Evolutionary conservation across 2,797 vertebrate species (phyloP), one percentile per base, ranked within the genome.

Genomic region (Bradypodion pumilum): DNA sequence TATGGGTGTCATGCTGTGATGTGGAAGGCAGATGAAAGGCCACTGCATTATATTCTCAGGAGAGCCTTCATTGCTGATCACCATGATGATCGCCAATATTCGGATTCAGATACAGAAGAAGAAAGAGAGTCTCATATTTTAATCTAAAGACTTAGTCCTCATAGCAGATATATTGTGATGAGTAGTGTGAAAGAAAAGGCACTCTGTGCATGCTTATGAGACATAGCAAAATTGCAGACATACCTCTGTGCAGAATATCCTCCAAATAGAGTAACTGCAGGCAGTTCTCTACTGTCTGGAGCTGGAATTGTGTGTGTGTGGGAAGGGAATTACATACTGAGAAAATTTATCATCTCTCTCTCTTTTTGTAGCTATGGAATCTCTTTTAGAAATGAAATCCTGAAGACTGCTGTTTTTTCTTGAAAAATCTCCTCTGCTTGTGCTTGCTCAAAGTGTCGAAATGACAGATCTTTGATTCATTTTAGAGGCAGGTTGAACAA

Each of bases 381-480:
- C 32, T 62, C 62, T 78, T 84, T 78, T 15, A 78, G 69, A 75
- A 74, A 74, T 35, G 32, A 59, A 85, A n/a, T 7, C 7, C 52
- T 35, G 69, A 37, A 70, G 29, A 66, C 16, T 35, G 12, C 21
- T 82, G 25, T 32, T 23, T 68, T 68, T 60, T 1, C 13, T 25
- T 15, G n/a, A 40, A 12, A 19, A 37, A 80, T 32, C 69, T 25
- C n/a, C n/a, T n/a, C n/a, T 42, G 52, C 52, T 35, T 80, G 16
- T 69, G 63, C 23, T 52, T 68, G 19, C 37, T n/a, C 25, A 27
- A 68, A 62, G 52, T 27, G 65, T 37, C 56, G 42, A 69, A 68
- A 80, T 49, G 77, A 27, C 77, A 76, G 32, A 37, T 21, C 70
- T 70, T 44, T 63, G 52, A 52, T 83, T 52, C 35, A 62, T 80